Evolutionary conservation across 2,888 invertebrate species (phyloP).

Genomic region (Bombylius discolor): DNA sequence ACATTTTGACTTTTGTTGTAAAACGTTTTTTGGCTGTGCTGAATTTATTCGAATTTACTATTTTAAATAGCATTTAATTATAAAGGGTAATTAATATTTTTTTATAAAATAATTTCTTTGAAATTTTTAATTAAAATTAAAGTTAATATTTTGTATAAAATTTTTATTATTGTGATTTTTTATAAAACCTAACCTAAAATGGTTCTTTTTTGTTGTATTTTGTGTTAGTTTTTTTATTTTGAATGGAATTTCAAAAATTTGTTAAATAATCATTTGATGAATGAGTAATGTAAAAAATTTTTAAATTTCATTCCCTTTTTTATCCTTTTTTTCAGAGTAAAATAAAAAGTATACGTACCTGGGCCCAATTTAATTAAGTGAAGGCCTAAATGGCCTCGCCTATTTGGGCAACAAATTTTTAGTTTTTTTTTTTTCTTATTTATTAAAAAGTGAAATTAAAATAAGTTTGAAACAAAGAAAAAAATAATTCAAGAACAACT

Average conservation of each 20-base stretch:
- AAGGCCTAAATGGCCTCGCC: conserved; percentile 8
- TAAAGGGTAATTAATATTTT: background rate
- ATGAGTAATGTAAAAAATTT: too few species aligned
- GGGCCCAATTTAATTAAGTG: background rate
- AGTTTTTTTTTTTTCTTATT: background rate
- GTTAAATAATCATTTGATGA: too few species aligned
- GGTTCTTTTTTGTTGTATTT: background rate
- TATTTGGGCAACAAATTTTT: conserved; percentile 1
- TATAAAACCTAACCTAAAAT: background rate
- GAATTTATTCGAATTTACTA: conserved; percentile 5
- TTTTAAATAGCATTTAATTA: conserved; percentile 3
- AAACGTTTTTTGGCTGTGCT: conserved; percentile 7
- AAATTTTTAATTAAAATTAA: background rate
- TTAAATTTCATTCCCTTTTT: too few species aligned
- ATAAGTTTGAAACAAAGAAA: background rate
- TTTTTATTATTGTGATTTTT: background rate
- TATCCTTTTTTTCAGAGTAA: background rate
- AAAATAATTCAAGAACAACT: background rate
- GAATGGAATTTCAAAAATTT: background rate
- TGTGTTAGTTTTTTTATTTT: background rate
- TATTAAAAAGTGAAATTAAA: background rate
- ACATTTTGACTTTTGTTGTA: conserved; percentile 3
- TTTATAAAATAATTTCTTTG: background rate
- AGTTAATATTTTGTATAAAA: background rate
- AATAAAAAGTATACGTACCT: conserved; percentile 1